Conservation (phyloP, 2,797 vertebrate genomes). For the Manis crassicaudata region DNA sequence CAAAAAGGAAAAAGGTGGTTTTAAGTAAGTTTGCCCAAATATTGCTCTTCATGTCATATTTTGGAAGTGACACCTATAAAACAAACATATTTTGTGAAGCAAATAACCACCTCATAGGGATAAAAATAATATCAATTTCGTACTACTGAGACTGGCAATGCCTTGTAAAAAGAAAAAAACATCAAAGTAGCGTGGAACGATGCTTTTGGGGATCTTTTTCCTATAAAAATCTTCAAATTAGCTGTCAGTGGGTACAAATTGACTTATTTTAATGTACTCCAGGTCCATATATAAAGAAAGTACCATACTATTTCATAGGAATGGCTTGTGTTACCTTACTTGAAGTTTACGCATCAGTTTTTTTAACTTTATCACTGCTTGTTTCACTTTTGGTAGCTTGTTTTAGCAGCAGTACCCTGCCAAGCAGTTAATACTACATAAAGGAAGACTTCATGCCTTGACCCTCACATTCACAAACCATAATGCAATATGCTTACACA, state of each 20-base stretch:
- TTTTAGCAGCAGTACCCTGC: conserved; percentile 35
- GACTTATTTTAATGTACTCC: conserved; percentile 52
- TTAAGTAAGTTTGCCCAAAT: conserved; percentile 42
- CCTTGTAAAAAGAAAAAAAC: conserved; percentile 7
- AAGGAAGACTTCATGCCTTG: conserved; percentile 5
- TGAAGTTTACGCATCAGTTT: background rate
- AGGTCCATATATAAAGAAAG: background rate
- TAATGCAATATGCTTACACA: background rate
- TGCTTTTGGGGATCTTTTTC: background rate
- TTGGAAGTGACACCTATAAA: background rate
- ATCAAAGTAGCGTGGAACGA: background rate
- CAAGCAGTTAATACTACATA: conserved; percentile 18
- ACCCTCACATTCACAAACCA: conserved; percentile 22
- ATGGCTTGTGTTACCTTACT: background rate
- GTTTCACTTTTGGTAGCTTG: conserved; percentile 14
- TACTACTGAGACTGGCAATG: background rate
- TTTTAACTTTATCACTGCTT: conserved; percentile 5
- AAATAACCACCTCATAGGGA: conserved; percentile 11
- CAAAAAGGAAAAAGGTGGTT: background rate
- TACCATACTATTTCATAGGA: background rate
- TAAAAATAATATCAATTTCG: conserved; percentile 16
- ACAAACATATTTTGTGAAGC: conserved; percentile 19
- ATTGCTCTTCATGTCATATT: background rate
- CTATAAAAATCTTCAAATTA: conserved; percentile 45
- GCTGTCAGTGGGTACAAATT: background rate